Evolutionary conservation across 2,113 vertebrate species (phyloP), one percentile per base, ranked within the genome.

Genomic region (Cervus canadensis): DNA sequence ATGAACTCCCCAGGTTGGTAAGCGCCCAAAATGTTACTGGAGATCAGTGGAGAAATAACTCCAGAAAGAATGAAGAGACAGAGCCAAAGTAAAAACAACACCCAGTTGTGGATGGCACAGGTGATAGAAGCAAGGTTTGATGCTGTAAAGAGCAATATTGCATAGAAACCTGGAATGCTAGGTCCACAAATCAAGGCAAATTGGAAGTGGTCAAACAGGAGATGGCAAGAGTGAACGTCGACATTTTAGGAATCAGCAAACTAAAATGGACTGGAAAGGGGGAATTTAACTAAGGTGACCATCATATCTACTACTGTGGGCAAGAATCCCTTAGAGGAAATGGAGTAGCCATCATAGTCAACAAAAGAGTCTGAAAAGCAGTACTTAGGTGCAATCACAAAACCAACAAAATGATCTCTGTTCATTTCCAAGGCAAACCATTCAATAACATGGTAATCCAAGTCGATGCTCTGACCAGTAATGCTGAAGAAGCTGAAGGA

Each of bases 131-230:
- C 62, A 64, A 7, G 13, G 62, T 64, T 2, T 1, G 0, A 64
- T 64, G 16, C 7, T 64, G 15, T 64, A 64, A 64, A 64, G 62
- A n/a, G 7, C 15, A 17, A n/a, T 64, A 64, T n/a, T 64, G 62
- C 30, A n/a, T n/a, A n/a, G 15, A 7, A 64, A 64, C 15, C 7
- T 2, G 3, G 1, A 64, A 64, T n/a, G 15, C 0, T n/a, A 64
- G 62, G 30, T 3, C 30, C 15, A 8, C n/a, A 15, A 64, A 64
- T 64, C 30, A 64, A n/a, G 30, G 62, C 62, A 64, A 64, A 64
- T n/a, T 33, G 15, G 62, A 64, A n/a, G 62, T n/a, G 62, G 62
- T 64, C 62, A n/a, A 64, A 64, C 7, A 64, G 8, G 62, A 64
- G 30, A 64, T n/a, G 62, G 62, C 62, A 64, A 64, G 30, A 64